phyloP scores from a whole-genome alignment of 2,888 invertebrate genomes.

The Luperina testacea region DNA sequence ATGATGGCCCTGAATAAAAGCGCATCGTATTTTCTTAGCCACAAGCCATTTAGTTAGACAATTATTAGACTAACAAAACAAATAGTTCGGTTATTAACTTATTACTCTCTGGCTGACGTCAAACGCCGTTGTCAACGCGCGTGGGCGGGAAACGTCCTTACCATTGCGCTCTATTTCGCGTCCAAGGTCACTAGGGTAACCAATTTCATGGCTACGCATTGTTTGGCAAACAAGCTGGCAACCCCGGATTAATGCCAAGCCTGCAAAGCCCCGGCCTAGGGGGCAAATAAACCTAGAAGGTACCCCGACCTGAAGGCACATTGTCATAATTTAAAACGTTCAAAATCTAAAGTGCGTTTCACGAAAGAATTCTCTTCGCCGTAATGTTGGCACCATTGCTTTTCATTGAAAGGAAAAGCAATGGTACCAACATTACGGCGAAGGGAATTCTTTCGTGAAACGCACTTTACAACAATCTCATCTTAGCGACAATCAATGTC shows the following conservation, averaged over 20 bases:
- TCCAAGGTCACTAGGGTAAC: constrained; percentile 35
- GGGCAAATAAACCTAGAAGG: neutral
- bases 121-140: constrained; percentile 23
- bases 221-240: neutral
- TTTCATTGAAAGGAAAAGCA: too few relatives aligned
- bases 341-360: too few relatives aligned
- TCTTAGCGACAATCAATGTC: too few relatives aligned
- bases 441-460: too few relatives aligned
- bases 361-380: too few relatives aligned
- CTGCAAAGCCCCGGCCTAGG: neutral
- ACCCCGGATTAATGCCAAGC: neutral
- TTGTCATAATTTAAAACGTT: too few relatives aligned
- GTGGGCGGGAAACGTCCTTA: constrained; percentile 34
- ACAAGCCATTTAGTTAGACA: neutral
- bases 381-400: too few relatives aligned
- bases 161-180: constrained; percentile 34
- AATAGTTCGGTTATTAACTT: constrained; percentile 27
- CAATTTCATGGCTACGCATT: constrained; percentile 5
- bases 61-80: constrained; percentile 16
- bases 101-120: constrained; percentile 38
- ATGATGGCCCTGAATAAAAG: too few relatives aligned
- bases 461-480: too few relatives aligned
- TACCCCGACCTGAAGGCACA: too few relatives aligned
- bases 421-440: too few relatives aligned
- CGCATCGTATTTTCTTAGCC: neutral